Evolutionary conservation across 1,140 invertebrate genomes (phyloP), one percentile per base, ranked within the genome.

Genomic region (Musca domestica): DNA sequence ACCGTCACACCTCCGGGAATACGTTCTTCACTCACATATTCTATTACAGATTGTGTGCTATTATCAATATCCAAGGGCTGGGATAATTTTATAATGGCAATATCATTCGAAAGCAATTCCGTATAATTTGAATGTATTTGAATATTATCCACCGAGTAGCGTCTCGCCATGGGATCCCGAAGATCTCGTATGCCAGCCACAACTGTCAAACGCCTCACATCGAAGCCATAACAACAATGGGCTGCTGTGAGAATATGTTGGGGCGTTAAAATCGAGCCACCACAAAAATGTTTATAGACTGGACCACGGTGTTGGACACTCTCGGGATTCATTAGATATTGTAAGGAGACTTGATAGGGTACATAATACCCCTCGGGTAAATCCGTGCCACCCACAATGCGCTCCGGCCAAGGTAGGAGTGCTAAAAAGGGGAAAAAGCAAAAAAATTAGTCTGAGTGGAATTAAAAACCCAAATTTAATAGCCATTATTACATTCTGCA

Each of bases 141-240:
- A 61, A 69, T 76, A 17, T 64, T 65, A 0, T 72, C 1, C 0
- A 81, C 74, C 2, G 56, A 56, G 15, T 72, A 72, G 9, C 77
- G 74, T 7, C 58, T 61, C 0, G 83, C 85, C 15, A 71, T 75
- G 23, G 73, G 65, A 51, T 76, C 76, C 74, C 77, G 56, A 3
- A 85, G 70, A 46, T 74, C 79, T 19, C 83, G 81, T 4, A 83
- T 80, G 9, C 85, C 85, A 5, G 82, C 77, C n/a, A 85, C 78
- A 5, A 83, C 78, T 1, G 76, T 74, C 65, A 86, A 81, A 15
- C 71, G 69, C 1, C 64, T 63, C 0, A 64, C 68, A 41, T 81
- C 75, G 0, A 77, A 65, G 0, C 72, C 76, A 6, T 70, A 25
- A 41, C 80, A 78, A 58, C 82, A 83, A 66, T 83, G 82, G 2